Evolutionary conservation across 2,113 vertebrate genomes (phyloP).

Genomic region (Leiothrix lutea): DNA sequence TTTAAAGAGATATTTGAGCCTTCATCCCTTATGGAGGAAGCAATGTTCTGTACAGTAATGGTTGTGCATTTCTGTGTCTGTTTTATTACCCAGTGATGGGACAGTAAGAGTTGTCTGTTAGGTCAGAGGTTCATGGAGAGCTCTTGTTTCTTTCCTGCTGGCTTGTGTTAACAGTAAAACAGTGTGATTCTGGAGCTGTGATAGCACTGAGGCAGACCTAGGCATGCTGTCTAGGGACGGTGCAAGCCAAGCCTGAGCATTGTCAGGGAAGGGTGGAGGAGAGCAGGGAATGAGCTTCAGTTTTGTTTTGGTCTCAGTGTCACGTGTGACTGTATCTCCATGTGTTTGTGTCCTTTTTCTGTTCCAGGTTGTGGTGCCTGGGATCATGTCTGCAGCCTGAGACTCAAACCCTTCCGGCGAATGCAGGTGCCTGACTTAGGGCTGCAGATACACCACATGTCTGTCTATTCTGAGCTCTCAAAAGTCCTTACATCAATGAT

Average conservation of each 20-base stretch:
- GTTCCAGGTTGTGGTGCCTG: slow-evolving; percentile 90
- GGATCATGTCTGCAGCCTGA: slow-evolving; percentile 88
- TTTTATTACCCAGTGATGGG: neutral
- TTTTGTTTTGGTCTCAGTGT: neutral
- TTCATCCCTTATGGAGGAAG: neutral
- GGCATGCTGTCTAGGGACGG: neutral
- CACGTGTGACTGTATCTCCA: neutral
- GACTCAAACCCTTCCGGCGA: slow-evolving; percentile 87
- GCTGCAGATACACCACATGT: neutral
- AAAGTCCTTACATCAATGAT: neutral
- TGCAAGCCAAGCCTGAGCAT: neutral
- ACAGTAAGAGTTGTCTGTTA: neutral
- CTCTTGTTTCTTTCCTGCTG: neutral
- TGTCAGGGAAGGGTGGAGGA: neutral
- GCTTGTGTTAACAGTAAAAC: neutral
- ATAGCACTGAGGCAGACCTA: neutral
- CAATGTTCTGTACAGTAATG: neutral
- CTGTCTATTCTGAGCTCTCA: neutral
- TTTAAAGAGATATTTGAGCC: neutral
- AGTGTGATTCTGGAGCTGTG: neutral
- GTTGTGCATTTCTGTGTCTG: neutral
- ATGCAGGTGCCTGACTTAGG: slow-evolving; percentile 85
- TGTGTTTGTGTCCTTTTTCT: neutral
- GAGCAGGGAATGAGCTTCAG: neutral
- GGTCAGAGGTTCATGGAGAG: neutral